These are phyloP conservation scores for Palythoa grandis DNA, from an alignment of 92 coral and sea anemone genomes.

Conservation along the genomic window DNA sequence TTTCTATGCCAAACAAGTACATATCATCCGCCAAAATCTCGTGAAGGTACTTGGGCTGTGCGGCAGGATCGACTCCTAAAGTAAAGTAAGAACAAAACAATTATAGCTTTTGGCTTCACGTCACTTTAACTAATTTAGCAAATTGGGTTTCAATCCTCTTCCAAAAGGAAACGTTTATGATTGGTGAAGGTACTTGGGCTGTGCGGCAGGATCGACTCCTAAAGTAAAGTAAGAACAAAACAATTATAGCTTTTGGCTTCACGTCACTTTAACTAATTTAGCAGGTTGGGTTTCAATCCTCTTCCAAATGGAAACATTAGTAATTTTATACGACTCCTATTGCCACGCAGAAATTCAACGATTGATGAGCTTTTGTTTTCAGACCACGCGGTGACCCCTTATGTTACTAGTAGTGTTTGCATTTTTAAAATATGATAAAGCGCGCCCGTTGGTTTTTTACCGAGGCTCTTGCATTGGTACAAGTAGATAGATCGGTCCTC, in stretches of 20 bases:
- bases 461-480: no score
- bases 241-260: neutral
- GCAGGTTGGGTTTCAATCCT: neutral
- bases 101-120: neutral
- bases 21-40: constrained; percentile 45
- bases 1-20: neutral
- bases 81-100: neutral
- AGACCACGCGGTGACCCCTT: no score
- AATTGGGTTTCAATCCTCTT: neutral
- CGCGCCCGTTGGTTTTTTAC: no score
- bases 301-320: no score
- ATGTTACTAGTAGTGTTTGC: no score
- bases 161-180: no score
- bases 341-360: no score
- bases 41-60: constrained; percentile 51
- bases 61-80: constrained; percentile 49
- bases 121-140: neutral
- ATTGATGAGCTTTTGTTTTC: no score
- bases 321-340: no score
- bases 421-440: no score
- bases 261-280: neutral
- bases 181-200: constrained; percentile 44
- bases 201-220: constrained; percentile 53
- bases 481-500: no score
- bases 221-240: neutral